Base-by-base conservation (phyloP, 2,797 vertebrate genomes). In the Dryobates pubescens region DNA sequence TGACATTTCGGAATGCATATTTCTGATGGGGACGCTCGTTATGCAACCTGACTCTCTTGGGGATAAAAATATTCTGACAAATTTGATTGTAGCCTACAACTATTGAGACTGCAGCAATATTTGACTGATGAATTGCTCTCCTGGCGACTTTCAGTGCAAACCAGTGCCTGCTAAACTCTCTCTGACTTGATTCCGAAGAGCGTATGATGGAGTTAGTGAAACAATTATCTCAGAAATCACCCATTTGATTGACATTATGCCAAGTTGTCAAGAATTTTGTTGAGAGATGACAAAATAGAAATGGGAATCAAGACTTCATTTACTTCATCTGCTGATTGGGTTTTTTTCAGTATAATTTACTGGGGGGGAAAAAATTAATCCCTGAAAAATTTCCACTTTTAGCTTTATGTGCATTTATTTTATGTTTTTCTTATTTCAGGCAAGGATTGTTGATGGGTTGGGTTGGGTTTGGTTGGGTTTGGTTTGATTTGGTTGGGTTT, bases 401-500 rank as follows among this genome's bases (percentile, higher is more conserved):
- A 8, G 3, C 1, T 38, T 75, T 38, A 22, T 20, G 6, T 36
- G 9, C 1, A 19, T 54, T 64, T 7, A 43, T 75, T 86, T 58
- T 68, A 11, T 68, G 13, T 77, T 13, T 49, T 1, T 58, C 16
- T 65, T 65, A 22, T n/a, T 88, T 86, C 10, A 47, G 34, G n/a
- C 2, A 56, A 7, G 5, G 8, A 0, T 15, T 61, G 65, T 49
- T 7, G 1, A 0, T 47, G 22, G 3, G 2, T 38, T 38, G 10
- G 38, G 11, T 38, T 38, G 11, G 10, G 11, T 38, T 38, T 38
- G 38, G 11, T 38, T 38, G 41, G 41, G 41, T 43, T 43, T 7
- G 41, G 41, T 62, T 85, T 26, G 10, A 2, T 78, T 87, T 74
- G 5, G 5, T 38, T 75, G 41, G 41, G 41, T 41, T 41, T 14